Base-by-base conservation (phyloP, 2,797 vertebrate species). In the Typhlichthys eigenmanni region DNA sequence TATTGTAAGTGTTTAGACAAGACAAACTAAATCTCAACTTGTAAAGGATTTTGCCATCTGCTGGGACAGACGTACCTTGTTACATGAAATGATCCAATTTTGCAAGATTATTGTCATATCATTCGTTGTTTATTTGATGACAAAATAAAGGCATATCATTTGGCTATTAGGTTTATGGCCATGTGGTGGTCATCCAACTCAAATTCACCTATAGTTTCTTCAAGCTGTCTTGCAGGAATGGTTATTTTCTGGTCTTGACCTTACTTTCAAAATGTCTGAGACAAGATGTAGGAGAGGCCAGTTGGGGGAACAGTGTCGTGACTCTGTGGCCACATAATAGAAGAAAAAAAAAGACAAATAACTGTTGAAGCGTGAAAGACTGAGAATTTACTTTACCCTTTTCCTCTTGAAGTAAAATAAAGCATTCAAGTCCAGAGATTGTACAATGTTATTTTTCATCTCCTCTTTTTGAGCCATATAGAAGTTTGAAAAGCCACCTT, bases 371-470 rank as follows among this genome's bases (percentile, higher is more conserved):
- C 82, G 64, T 89, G 83, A 91, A 91, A 86, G 83, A 82, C 75
- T 83, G 66, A 66, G 87, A 79, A 78, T 84, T 81, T 84, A 66
- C 66, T 88, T 85, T 88, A 64, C 71, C 71, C 62, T 80, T 85
- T 84, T 60, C 69, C 68, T 86, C 69, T 87, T 16, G 19, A 53
- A 77, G 79, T 24, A 76, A 79, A 85, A 84, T 60, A 81, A 88
- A 74, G 73, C 73, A 86, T 91, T 89, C 87, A 91, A 89, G 87
- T 86, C 72, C 77, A 74, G 56, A 88, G 79, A 92, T 88, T 87
- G 85, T 79, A 74, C 88, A 90, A 89, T 85, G 72, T 80, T 85
- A 77, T 90, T 91, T 92, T 82, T 82, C 79, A 72, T 86, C 67
- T 84, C 55, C 69, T 70, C 64, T 79, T 86, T 88, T 79, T 73